Evolutionary conservation across 2,888 invertebrate species (phyloP).

Genomic region (Epicampocera succincta): DNA sequence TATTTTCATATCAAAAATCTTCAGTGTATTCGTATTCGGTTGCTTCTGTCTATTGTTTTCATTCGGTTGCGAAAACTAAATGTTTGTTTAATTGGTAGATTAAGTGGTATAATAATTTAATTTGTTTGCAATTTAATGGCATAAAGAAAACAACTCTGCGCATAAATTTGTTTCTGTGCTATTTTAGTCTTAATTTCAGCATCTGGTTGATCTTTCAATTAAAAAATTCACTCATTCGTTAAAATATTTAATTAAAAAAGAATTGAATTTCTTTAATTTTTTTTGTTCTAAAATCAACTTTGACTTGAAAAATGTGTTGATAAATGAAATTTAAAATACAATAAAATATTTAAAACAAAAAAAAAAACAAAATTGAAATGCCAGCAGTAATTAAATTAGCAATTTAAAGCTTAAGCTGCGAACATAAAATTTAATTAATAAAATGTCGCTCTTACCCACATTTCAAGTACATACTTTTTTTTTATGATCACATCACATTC

Average conservation of each 20-base stretch:
- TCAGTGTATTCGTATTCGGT: too few species aligned
- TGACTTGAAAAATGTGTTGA: conserved; percentile 39
- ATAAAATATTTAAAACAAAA: conserved; percentile 33
- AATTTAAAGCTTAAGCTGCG: conserved; percentile 40
- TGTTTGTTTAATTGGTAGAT: too few species aligned
- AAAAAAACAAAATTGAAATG: conserved; percentile 3
- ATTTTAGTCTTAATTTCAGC: conserved; percentile 23
- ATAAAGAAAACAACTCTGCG: background rate
- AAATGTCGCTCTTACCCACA: conserved; percentile 44
- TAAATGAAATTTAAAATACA: conserved; percentile 36
- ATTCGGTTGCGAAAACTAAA: too few species aligned
- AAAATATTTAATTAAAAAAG: conserved; percentile 55
- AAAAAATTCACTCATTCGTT: conserved; percentile 4
- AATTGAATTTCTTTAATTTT: too few species aligned
- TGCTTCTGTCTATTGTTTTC: too few species aligned
- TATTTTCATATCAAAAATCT: too few species aligned
- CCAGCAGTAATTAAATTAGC: conserved; percentile 43
- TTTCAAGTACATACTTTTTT: background rate
- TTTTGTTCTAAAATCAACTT: conserved; percentile 41
- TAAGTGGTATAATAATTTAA: too few species aligned
- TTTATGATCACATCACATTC: background rate
- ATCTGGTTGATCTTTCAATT: conserved; percentile 52
- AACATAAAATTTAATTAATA: conserved; percentile 56
- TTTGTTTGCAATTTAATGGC: too few species aligned
- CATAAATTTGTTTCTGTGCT: conserved; percentile 5